Base-by-base conservation (phyloP, 2,797 vertebrate species). In the Paratrypauchen microcephalus region DNA sequence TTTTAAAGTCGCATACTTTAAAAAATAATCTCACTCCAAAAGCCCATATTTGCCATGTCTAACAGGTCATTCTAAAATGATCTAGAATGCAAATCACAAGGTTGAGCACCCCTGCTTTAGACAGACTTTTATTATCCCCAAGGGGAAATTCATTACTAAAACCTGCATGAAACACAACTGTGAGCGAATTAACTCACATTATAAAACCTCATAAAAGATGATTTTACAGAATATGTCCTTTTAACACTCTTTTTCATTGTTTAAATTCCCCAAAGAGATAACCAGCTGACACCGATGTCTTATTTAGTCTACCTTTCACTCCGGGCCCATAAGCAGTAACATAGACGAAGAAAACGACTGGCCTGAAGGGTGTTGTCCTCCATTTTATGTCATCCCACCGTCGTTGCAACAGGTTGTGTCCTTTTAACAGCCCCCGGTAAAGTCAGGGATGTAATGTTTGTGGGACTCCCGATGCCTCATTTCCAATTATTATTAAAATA, bases 401-500 rank as follows among this genome's bases (percentile, higher is more conserved):
- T 56, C 47, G 50, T 54, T 11, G 12, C 30, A 76, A 54, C 23
- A 52, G 52, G 32, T 28, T 50, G 55, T 47, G 19, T 24, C 6
- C 0, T 18, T 57, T 66, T 68, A 52, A 65, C 4, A 32, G 69
- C 52, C 50, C 45, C 19, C 23, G 24, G 32, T 58, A 72, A 84
- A 81, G 59, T 45, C 21, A 11, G 24, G 60, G 63, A 23, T 18
- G 18, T 66, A 71, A 65, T 70, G 63, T 72, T 65, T 63, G 63
- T 68, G 52, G 30, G 62, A 68, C 70, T 77, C 78, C 69, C 65
- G 54, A 18, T 24, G 50, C 28, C 6, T 65, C 62, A 74, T 26
- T 66, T 70, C 48, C 26, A 73, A 60, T 78, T 73, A 65, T 60
- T 71, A 71, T 64, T 52, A 28, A 70, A 75, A 70, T 70, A 73